A percentile compares a stretch with the other conserved stretches of the same genome.
Conservation (phyloP, 2,797 vertebrate genomes). For the Hippopotamyrus pictus region DNA sequence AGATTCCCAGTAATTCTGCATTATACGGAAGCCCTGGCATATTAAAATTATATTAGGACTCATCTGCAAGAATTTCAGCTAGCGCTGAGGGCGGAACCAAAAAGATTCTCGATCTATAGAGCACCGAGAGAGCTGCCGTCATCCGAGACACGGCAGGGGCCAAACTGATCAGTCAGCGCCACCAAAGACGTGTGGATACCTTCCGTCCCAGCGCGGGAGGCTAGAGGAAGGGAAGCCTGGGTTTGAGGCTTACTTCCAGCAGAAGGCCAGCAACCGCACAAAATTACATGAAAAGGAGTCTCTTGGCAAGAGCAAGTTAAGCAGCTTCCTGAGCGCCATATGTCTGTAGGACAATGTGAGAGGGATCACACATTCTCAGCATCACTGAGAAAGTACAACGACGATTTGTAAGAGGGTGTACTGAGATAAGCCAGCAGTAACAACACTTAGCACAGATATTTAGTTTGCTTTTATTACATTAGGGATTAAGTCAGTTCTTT, state of each 20-base stretch:
- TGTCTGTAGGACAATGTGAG: background rate
- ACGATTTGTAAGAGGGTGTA: background rate
- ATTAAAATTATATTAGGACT: background rate
- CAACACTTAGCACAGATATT: background rate
- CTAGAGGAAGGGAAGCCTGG: background rate
- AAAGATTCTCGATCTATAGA: background rate
- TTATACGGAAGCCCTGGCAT: background rate
- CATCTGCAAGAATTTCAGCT: background rate
- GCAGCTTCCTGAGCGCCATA: background rate
- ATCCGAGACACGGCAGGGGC: background rate
- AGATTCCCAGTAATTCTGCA: background rate
- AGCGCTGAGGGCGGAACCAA: background rate
- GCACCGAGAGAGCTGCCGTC: background rate
- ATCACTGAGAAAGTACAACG: background rate
- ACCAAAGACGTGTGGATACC: background rate
- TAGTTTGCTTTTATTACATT: background rate
- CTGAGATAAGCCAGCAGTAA: background rate
- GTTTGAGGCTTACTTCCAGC: background rate
- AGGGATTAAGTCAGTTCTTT: background rate
- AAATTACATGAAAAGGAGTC: background rate
- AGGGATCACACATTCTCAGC: background rate
- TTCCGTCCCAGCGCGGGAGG: background rate
- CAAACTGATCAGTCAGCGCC: background rate
- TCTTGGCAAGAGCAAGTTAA: background rate
- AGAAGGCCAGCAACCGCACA: background rate